A percentile compares a stretch with the other conserved stretches of the same genome.
Evolutionary conservation across 1,140 invertebrate genomes (phyloP).

Genomic region (Brachionus plicatilis): DNA sequence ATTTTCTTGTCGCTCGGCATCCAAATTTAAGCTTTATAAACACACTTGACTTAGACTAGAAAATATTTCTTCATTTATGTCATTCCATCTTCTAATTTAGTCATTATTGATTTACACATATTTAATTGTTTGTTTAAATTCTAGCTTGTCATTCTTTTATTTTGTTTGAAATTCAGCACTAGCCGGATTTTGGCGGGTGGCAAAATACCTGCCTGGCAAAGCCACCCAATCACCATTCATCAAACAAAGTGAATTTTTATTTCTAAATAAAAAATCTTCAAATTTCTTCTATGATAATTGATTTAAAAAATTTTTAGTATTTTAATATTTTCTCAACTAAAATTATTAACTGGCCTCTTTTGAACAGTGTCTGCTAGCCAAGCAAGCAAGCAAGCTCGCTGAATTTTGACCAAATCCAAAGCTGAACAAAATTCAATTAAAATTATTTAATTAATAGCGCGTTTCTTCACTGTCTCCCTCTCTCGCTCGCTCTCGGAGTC

Average conservation of each 20-base stretch:
- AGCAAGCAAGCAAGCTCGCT: neutral
- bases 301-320: neutral
- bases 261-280: too few species aligned
- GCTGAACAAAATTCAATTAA: neutral
- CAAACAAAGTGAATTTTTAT: too few species aligned
- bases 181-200: neutral
- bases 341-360: neutral
- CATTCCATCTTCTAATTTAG: neutral
- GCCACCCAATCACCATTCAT: too few species aligned
- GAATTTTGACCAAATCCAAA: neutral
- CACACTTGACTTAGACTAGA: neutral
- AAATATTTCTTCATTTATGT: neutral
- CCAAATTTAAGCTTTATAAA: neutral
- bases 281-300: neutral
- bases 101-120: neutral
- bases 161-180: neutral
- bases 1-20: conserved; percentile 1
- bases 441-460: conserved; percentile 32
- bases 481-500: neutral
- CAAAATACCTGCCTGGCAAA: neutral
- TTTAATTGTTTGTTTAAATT: neutral
- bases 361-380: neutral
- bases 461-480: neutral
- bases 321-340: neutral
- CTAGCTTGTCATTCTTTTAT: neutral